phyloP scores from a whole-genome alignment of 2,888 invertebrate genomes.

The Bombylius major region DNA sequence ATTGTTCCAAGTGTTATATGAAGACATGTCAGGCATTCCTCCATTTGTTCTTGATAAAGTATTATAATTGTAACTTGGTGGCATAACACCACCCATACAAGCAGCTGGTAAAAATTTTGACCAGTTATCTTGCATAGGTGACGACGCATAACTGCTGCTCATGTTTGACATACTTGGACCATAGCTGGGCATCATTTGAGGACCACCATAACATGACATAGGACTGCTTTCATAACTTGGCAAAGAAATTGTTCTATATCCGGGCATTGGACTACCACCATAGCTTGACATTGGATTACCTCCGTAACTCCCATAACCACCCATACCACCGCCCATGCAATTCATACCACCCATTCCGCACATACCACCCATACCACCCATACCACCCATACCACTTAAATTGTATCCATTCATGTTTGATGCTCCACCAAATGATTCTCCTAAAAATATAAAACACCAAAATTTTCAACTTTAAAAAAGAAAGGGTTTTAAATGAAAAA shows the following conservation, averaged over 20 bases:
- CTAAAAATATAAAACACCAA: too few species aligned
- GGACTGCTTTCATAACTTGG: too few species aligned
- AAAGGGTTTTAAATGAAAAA: too few species aligned
- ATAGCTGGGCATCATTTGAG: too few species aligned
- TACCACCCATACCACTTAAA: not conserved
- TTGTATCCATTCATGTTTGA: not conserved
- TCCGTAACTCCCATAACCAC: not conserved
- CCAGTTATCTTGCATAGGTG: not conserved
- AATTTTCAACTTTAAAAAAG: too few species aligned
- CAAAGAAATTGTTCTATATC: too few species aligned
- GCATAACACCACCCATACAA: not conserved
- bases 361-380: not conserved
- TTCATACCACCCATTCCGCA: not conserved
- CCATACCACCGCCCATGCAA: too few species aligned
- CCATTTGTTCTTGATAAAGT: not conserved
- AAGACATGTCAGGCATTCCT: not conserved
- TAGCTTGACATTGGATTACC: not conserved
- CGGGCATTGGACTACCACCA: not conserved
- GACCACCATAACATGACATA: too few species aligned
- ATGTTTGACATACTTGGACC: too few species aligned
- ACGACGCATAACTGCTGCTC: too few species aligned
- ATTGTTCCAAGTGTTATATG: not conserved
- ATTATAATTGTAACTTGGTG: not conserved
- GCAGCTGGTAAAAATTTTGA: not conserved
- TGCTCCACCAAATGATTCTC: not conserved